Conservation (phyloP, 1,140 invertebrate genomes). For the Carcinoscorpius rotundicauda region DNA sequence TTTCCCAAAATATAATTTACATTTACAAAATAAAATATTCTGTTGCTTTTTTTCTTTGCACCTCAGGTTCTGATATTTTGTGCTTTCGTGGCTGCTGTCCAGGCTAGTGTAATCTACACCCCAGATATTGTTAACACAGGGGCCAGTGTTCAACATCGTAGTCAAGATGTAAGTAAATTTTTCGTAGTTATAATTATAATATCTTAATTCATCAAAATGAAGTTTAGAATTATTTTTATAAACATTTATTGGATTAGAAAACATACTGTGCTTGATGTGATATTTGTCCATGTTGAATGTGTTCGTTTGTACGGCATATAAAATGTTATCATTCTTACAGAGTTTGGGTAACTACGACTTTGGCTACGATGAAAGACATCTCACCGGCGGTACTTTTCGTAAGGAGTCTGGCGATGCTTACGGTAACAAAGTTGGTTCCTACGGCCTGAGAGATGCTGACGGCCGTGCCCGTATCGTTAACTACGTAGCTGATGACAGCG, state of each 20-base stretch:
- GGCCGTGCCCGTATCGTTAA: constrained; percentile 25
- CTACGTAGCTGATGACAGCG: constrained; percentile 28
- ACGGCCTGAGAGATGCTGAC: constrained; percentile 25
- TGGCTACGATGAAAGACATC: constrained; percentile 26
- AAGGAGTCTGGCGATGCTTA: constrained; percentile 22
- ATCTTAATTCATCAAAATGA: neutral
- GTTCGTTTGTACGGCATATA: too few species aligned
- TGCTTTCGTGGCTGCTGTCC: too few species aligned
- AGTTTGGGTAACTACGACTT: constrained; percentile 23
- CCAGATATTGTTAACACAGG: constrained; percentile 15
- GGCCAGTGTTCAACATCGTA: constrained; percentile 20
- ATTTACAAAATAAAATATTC: too few species aligned
- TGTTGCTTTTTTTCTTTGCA: too few species aligned
- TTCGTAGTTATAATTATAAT: too few species aligned
- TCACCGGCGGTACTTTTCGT: constrained; percentile 25
- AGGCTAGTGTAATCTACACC: too few species aligned
- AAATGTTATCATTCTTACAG: constrained; percentile 6
- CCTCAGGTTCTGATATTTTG: too few species aligned
- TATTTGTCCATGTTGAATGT: too few species aligned
- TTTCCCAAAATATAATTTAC: too few species aligned
- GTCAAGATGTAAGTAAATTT: constrained; percentile 23
- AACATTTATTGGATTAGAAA: neutral
- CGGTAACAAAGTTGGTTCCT: constrained; percentile 25
- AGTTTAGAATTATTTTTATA: neutral
- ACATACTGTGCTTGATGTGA: too few species aligned